phyloP scores from a whole-genome alignment of 2,888 invertebrate genomes.

The Scaptomyza flava region DNA sequence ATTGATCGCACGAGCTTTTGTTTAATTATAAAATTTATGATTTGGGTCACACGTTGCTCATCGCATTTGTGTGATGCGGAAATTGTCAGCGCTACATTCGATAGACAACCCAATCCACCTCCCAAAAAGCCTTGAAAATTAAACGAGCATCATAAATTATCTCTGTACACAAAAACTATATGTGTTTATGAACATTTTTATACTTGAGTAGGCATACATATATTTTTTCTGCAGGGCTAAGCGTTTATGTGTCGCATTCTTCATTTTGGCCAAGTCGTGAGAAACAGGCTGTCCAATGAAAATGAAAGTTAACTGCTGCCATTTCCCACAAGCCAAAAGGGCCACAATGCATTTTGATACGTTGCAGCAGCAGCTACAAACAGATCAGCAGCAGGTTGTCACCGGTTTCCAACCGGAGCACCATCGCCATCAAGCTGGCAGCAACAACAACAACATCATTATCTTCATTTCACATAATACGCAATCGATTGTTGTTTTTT shows the following conservation, averaged over 20 bases:
- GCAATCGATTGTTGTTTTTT: slow-evolving; percentile 70
- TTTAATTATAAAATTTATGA: slow-evolving; percentile 63
- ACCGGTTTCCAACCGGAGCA: slow-evolving; percentile 63
- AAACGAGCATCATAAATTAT: slow-evolving; percentile 59
- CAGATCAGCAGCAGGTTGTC: slow-evolving; percentile 70
- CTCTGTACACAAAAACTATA: slow-evolving; percentile 10
- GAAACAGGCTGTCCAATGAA: slow-evolving; percentile 54
- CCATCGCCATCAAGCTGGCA: slow-evolving; percentile 21
- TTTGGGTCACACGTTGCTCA: slow-evolving; percentile 79
- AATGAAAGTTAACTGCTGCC: slow-evolving; percentile 54
- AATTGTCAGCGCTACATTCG: slow-evolving; percentile 47
- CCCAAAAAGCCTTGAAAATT: slow-evolving; percentile 37
- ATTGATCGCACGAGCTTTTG: slow-evolving; percentile 75
- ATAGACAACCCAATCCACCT: slow-evolving; percentile 25
- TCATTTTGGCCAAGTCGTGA: slow-evolving; percentile 43
- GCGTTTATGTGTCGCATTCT: slow-evolving; percentile 37
- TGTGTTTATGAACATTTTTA: slow-evolving; percentile 1
- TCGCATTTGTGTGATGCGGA: slow-evolving; percentile 57
- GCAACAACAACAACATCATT: slow-evolving; percentile 5
- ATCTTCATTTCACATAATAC: slow-evolving; percentile 49
- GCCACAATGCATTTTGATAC: slow-evolving; percentile 45
- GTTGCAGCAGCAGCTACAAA: slow-evolving; percentile 58
- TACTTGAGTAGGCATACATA: neutral
- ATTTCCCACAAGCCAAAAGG: slow-evolving; percentile 27
- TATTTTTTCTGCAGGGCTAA: slow-evolving; percentile 4